These are phyloP conservation scores for Branchellion lobata DNA, from an alignment of 2,888 invertebrate species.

Conservation along the genomic window DNA sequence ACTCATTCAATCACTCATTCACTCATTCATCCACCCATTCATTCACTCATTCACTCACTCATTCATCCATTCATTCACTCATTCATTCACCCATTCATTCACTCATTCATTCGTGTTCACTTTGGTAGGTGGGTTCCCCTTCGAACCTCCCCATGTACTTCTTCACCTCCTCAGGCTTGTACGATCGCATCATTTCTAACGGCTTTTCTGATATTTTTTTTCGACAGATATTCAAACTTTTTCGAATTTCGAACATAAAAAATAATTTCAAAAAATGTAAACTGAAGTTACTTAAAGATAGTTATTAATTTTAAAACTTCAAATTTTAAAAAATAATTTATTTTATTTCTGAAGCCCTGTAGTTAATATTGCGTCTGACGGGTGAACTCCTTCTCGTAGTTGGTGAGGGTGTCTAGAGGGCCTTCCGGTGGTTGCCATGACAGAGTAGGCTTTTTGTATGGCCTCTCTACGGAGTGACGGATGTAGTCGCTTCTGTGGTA, in stretches of 20 bases:
- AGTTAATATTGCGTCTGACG: too few relatives aligned
- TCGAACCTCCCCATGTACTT: slow-evolving; percentile 58
- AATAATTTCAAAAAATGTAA: too few relatives aligned
- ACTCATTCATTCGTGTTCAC: slow-evolving; percentile 56
- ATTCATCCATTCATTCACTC: too few relatives aligned
- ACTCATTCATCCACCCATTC: too few relatives aligned
- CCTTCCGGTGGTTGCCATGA: slow-evolving; percentile 58
- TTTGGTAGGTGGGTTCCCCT: slow-evolving; percentile 61
- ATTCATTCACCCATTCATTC: too few relatives aligned
- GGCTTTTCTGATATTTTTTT: slow-evolving; percentile 49
- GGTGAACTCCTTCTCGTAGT: slow-evolving; percentile 59
- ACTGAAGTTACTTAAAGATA: too few relatives aligned
- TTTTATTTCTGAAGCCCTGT: too few relatives aligned
- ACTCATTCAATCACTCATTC: too few relatives aligned
- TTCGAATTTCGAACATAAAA: neutral
- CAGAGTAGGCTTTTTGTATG: slow-evolving; percentile 55
- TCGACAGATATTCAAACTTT: too few relatives aligned
- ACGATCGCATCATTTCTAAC: slow-evolving; percentile 54
- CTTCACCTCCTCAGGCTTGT: slow-evolving; percentile 55
- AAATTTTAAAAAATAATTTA: neutral
- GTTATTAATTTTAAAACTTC: too few relatives aligned
- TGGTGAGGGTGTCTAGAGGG: slow-evolving; percentile 57
- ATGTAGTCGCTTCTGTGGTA: slow-evolving; percentile 59
- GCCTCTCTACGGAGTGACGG: slow-evolving; percentile 56
- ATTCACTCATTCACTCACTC: too few relatives aligned